Conservation (phyloP, 2,113 vertebrate genomes). For the Ovibos moschatus region DNA sequence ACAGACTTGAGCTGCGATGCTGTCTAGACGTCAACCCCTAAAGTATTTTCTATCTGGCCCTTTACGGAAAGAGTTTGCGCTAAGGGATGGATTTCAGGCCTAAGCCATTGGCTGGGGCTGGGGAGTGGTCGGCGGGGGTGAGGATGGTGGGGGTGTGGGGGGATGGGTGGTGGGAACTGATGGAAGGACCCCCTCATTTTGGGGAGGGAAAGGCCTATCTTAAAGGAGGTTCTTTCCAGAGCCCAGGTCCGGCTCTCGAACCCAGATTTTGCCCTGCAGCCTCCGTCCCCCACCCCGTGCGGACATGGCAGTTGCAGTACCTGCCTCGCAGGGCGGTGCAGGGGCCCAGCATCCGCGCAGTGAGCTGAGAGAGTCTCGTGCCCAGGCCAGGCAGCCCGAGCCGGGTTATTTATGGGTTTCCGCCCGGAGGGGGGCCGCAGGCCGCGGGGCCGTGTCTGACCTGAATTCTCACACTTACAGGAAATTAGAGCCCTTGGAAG, state of each 20-base stretch:
- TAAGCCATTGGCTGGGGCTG: neutral
- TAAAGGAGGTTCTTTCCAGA: neutral
- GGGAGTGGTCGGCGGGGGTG: neutral
- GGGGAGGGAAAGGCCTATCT: neutral
- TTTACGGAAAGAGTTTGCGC: neutral
- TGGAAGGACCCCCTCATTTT: neutral
- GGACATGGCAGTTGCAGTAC: accelerated
- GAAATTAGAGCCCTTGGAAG: slow-evolving; percentile 71
- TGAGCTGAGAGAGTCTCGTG: slow-evolving; percentile 25
- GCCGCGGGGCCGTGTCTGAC: slow-evolving; percentile 66
- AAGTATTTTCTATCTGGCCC: neutral
- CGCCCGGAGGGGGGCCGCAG: slow-evolving; percentile 8
- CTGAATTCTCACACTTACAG: slow-evolving; percentile 75
- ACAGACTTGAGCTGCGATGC: accelerated
- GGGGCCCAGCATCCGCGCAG: neutral
- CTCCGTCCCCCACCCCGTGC: neutral
- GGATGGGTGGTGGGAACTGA: neutral
- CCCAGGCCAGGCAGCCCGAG: neutral
- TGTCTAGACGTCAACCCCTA: neutral
- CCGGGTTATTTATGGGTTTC: slow-evolving; percentile 72
- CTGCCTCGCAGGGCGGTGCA: neutral
- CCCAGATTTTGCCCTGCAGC: neutral
- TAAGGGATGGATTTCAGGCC: neutral
- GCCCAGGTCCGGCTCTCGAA: neutral
- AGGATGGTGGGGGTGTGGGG: neutral